phyloP scores from a whole-genome alignment of 1,140 invertebrate species.

The Coelopa frigida region DNA sequence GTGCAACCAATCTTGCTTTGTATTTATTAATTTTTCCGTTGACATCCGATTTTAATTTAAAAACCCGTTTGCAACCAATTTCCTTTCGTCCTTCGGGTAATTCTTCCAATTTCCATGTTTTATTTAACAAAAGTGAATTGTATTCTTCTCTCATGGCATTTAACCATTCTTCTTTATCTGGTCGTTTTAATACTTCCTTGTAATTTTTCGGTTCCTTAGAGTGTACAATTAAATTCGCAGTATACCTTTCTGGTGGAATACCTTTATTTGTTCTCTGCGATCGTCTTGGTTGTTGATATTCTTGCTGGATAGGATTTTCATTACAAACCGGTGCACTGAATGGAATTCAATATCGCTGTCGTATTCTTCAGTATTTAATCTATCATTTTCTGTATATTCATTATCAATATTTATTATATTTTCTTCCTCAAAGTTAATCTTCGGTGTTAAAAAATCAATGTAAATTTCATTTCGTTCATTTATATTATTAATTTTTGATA shows the following conservation, averaged over 20 bases:
- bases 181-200: not conserved
- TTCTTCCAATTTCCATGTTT: constrained; percentile 27
- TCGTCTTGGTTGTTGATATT: not conserved
- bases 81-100: constrained; percentile 18
- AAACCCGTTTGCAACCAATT: constrained; percentile 1
- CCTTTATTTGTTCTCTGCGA: not conserved
- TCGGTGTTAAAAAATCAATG: not conserved
- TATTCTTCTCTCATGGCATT: constrained; percentile 15
- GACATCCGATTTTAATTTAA: not conserved
- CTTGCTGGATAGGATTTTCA: not conserved
- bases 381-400: not conserved
- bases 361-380: too few species aligned
- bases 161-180: constrained; percentile 6
- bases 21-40: constrained; percentile 4
- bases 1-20: constrained; percentile 31
- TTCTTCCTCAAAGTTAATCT: not conserved
- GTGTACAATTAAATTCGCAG: not conserved
- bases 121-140: constrained; percentile 3
- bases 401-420: not conserved
- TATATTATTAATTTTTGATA: too few species aligned
- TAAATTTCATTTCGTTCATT: not conserved
- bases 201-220: not conserved
- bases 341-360: too few species aligned
- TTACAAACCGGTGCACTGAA: too few species aligned
- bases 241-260: not conserved